phyloP scores from a whole-genome alignment of 92 coral and sea anemone species.

The Metridium senile region DNA sequence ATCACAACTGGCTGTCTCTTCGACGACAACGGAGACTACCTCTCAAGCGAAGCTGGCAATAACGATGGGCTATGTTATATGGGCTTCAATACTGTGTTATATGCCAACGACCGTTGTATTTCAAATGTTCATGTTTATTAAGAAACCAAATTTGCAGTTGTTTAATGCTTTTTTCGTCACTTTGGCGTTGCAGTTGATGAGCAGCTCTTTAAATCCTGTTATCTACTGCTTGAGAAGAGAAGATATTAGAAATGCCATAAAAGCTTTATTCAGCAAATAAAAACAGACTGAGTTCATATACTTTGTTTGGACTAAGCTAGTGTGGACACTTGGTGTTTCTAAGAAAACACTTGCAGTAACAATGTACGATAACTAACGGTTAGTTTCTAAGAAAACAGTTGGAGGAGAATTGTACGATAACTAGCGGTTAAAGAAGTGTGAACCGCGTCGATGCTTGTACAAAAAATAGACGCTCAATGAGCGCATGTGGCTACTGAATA shows the following conservation, averaged over 20 bases:
- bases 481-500: too few relatives aligned
- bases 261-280: neutral
- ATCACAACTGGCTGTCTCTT: slow-evolving; percentile 4
- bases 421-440: too few relatives aligned
- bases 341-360: too few relatives aligned
- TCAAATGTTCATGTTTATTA: neutral
- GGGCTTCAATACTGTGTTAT: slow-evolving; percentile 41
- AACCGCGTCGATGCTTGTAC: too few relatives aligned
- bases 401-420: too few relatives aligned
- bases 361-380: too few relatives aligned
- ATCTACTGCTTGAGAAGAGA: slow-evolving; percentile 63
- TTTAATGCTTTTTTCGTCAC: neutral
- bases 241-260: slow-evolving; percentile 14
- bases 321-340: too few relatives aligned
- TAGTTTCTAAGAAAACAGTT: too few relatives aligned
- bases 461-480: too few relatives aligned
- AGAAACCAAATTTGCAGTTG: neutral
- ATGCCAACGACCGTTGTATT: slow-evolving; percentile 28
- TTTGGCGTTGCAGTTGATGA: slow-evolving; percentile 43
- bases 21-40: neutral
- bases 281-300: too few relatives aligned
- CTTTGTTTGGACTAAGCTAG: too few relatives aligned
- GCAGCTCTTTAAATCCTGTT: slow-evolving; percentile 64
- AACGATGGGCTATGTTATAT: slow-evolving; percentile 49
- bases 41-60: slow-evolving; percentile 57